These are phyloP conservation scores for Gambusia yucatana DNA, from an alignment of 2,797 vertebrate genomes.

Conservation along the genomic window DNA sequence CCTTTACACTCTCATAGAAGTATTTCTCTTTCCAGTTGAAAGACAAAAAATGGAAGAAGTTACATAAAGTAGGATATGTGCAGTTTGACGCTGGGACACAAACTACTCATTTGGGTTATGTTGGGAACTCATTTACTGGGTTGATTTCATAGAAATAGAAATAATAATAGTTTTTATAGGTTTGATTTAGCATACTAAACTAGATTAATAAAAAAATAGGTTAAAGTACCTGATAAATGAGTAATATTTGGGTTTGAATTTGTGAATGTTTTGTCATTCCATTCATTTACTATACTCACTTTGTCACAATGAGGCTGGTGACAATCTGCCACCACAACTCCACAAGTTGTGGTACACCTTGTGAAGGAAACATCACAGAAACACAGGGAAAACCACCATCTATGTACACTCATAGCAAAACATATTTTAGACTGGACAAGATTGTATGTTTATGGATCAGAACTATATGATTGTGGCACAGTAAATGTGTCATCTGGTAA, in stretches of 20 bases:
- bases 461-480: not conserved
- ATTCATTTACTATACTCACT: not conserved
- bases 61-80: constrained; percentile 21
- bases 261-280: not conserved
- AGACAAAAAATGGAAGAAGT: constrained; percentile 34
- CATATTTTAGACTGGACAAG: not conserved
- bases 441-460: not conserved
- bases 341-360: not conserved
- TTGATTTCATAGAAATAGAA: not conserved
- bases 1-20: constrained; percentile 69
- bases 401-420: not conserved
- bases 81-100: not conserved
- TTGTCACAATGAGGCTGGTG: not conserved
- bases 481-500: not conserved
- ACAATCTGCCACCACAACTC: not conserved
- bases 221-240: not conserved
- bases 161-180: not conserved
- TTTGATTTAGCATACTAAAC: not conserved
- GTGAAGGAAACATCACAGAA: not conserved
- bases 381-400: not conserved
- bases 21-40: not conserved
- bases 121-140: not conserved
- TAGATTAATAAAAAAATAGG: not conserved
- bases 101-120: not conserved
- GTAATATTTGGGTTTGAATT: not conserved